Conservation (phyloP, 2,113 vertebrate genomes). For the Podarcis cretensis region DNA sequence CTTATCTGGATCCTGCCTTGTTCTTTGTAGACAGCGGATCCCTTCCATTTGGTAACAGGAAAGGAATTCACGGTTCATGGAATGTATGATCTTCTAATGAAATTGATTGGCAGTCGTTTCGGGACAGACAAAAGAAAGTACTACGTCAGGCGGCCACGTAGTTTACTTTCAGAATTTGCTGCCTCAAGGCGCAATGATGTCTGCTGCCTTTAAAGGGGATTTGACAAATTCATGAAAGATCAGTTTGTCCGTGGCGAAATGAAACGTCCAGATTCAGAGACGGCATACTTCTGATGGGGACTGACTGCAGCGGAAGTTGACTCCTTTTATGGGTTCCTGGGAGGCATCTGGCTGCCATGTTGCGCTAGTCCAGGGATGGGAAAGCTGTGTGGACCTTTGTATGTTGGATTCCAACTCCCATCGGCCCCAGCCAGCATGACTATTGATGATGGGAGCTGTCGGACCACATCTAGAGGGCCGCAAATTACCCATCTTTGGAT, state of each 20-base stretch:
- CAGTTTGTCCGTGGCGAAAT: neutral
- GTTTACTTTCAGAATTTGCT: neutral
- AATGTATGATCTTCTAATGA: neutral
- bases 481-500: too few species aligned
- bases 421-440: neutral
- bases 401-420: neutral
- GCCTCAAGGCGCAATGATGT: neutral
- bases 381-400: too few species aligned
- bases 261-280: neutral
- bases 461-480: too few species aligned
- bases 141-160: neutral
- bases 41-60: conserved; percentile 1
- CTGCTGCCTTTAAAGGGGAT: neutral
- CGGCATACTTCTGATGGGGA: neutral
- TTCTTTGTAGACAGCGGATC: conserved; percentile 10
- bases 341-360: neutral
- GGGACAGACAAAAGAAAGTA: neutral
- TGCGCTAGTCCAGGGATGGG: neutral
- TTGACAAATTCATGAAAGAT: neutral
- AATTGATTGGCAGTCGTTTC: neutral
- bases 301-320: neutral
- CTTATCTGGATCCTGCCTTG: conserved; percentile 17
- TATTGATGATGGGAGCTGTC: neutral
- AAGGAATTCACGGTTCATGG: neutral
- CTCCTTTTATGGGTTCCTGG: neutral